Evolutionary conservation across 1,140 invertebrate genomes (phyloP).

Genomic region (Lycorma delicatula): DNA sequence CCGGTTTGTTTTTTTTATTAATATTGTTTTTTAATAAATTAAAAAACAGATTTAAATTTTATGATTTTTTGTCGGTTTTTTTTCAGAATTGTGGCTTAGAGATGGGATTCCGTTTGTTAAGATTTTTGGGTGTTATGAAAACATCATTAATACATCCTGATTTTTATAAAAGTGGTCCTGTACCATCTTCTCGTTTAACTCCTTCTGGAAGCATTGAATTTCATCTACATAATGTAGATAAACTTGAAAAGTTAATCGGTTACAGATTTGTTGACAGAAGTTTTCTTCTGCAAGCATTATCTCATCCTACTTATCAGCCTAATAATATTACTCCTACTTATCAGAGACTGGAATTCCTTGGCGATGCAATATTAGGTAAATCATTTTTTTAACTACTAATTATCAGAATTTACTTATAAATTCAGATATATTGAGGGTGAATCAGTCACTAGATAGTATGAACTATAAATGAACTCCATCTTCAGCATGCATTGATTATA

Average conservation of each 20-base stretch:
- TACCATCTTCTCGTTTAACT: slow-evolving; percentile 18
- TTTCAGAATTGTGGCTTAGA: background rate
- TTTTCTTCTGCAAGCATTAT: slow-evolving; percentile 72
- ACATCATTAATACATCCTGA: background rate
- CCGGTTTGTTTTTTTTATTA: too few species aligned
- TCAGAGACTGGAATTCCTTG: slow-evolving; percentile 90
- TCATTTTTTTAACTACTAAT: slow-evolving; percentile 11
- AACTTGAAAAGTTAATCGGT: slow-evolving; percentile 52
- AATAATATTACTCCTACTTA: slow-evolving; percentile 85
- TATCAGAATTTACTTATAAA: slow-evolving; percentile 6
- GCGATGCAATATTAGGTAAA: slow-evolving; percentile 77
- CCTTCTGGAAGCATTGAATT: slow-evolving; percentile 11
- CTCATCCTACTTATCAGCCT: slow-evolving; percentile 81
- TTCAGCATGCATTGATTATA: too few species aligned
- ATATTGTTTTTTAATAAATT: too few species aligned
- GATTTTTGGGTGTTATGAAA: background rate
- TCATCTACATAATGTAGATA: slow-evolving; percentile 15
- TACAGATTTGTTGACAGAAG: slow-evolving; percentile 57
- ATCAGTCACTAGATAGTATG: too few species aligned
- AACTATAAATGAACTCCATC: too few species aligned
- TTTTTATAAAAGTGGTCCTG: background rate
- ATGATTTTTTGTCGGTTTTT: background rate
- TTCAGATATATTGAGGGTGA: too few species aligned
- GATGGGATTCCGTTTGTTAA: background rate
- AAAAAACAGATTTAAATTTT: too few species aligned